phyloP scores from a whole-genome alignment of 2,888 invertebrate genomes.

The Eupithecia insigniata region DNA sequence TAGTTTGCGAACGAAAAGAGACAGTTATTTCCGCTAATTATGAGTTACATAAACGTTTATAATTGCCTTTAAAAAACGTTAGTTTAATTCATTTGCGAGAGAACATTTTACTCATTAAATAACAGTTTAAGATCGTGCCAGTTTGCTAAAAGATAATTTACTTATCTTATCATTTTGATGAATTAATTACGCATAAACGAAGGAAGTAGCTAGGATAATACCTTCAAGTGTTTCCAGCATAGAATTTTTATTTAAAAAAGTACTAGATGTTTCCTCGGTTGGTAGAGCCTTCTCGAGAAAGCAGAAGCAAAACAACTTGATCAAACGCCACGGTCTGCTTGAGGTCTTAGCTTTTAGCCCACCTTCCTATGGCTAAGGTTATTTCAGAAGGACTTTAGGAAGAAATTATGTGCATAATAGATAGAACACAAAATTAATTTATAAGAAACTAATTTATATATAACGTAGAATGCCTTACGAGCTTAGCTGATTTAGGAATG shows the following conservation, averaged over 20 bases:
- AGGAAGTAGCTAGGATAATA: not conserved
- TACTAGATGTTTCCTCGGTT: not conserved
- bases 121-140: conserved; percentile 16
- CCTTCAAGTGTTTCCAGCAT: not conserved
- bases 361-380: not conserved
- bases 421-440: too few relatives aligned
- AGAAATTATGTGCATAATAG: too few relatives aligned
- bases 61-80: conserved; percentile 47
- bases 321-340: not conserved
- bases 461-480: too few relatives aligned
- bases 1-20: conserved; percentile 58
- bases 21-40: conserved; percentile 61
- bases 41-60: conserved; percentile 58
- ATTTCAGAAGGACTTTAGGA: too few relatives aligned
- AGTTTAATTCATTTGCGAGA: conserved; percentile 43
- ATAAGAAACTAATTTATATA: too few relatives aligned
- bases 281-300: too few relatives aligned
- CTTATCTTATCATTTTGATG: conserved; percentile 9
- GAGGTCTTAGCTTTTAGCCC: too few relatives aligned
- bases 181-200: not conserved
- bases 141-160: conserved; percentile 23
- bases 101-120: conserved; percentile 26
- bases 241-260: not conserved
- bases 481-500: too few relatives aligned
- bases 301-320: not conserved